These are phyloP conservation scores for Bucorvus abyssinicus DNA, from an alignment of 2,797 vertebrate genomes.

Conservation along the genomic window DNA sequence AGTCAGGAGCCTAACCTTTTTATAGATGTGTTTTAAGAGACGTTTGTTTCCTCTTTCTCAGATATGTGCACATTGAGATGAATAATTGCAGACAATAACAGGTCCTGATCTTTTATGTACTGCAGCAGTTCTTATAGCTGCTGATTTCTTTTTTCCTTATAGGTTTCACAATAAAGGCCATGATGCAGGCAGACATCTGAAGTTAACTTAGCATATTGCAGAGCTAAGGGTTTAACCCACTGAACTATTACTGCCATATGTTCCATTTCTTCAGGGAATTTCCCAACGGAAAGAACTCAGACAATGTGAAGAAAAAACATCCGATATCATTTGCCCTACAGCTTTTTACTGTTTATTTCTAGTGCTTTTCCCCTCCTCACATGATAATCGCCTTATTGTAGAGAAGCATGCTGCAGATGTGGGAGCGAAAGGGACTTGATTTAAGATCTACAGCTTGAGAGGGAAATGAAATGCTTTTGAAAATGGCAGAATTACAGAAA, in stretches of 20 bases:
- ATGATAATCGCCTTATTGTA: slow-evolving; percentile 58
- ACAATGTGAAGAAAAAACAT: slow-evolving; percentile 60
- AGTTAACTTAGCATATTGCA: slow-evolving; percentile 67
- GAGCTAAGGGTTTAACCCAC: slow-evolving; percentile 65
- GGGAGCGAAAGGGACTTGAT: slow-evolving; percentile 43
- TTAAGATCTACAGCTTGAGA: slow-evolving; percentile 59
- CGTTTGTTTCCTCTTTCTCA: slow-evolving; percentile 63
- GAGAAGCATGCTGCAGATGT: slow-evolving; percentile 46
- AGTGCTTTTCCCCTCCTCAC: slow-evolving; percentile 53
- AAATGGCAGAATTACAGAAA: slow-evolving; percentile 55
- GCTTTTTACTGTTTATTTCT: slow-evolving; percentile 66
- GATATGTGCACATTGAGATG: slow-evolving; percentile 60
- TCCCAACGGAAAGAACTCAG: slow-evolving; percentile 66
- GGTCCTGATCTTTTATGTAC: slow-evolving; percentile 65
- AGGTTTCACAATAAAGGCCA: slow-evolving; percentile 66
- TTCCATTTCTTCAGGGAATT: slow-evolving; percentile 67
- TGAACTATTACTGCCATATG: slow-evolving; percentile 68
- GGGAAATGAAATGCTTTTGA: slow-evolving; percentile 50
- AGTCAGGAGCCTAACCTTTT: slow-evolving; percentile 68
- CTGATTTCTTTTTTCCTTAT: slow-evolving; percentile 59
- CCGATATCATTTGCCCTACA: slow-evolving; percentile 63
- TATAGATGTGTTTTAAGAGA: slow-evolving; percentile 68
- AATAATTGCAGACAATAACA: slow-evolving; percentile 67
- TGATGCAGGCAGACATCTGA: slow-evolving; percentile 63
- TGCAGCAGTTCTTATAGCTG: slow-evolving; percentile 60